Conservation (phyloP, 2,888 invertebrate species). For the Drosophila macrospina region DNA sequence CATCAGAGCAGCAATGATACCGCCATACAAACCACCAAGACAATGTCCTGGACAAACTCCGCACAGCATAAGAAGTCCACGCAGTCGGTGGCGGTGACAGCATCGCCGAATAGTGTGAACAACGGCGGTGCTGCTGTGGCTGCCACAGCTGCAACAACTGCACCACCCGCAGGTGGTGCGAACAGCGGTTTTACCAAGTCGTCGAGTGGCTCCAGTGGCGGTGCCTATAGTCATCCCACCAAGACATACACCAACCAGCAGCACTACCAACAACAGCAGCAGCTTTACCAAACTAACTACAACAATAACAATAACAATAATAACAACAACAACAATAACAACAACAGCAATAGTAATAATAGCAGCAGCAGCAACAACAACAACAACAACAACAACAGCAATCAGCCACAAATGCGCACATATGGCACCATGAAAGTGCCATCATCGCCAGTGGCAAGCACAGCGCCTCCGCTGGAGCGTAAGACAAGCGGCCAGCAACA, state of each 20-base stretch:
- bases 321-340: conserved; percentile 19
- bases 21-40: conserved; percentile 77
- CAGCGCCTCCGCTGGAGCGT: conserved; percentile 86
- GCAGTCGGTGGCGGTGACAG: conserved; percentile 84
- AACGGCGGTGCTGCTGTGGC: conserved; percentile 76
- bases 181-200: conserved; percentile 36
- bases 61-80: conserved; percentile 86
- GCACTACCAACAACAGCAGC: conserved; percentile 82
- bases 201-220: conserved; percentile 21
- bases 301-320: conserved; percentile 12
- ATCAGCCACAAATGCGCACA: conserved; percentile 83
- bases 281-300: conserved; percentile 62
- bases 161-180: conserved; percentile 13
- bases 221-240: conserved; percentile 62
- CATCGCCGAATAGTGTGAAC: conserved; percentile 83
- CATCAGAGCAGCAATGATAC: conserved; percentile 69
- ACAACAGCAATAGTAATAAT: conserved; percentile 15
- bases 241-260: conserved; percentile 81
- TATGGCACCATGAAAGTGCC: conserved; percentile 84
- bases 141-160: conserved; percentile 22
- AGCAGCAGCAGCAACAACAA: conserved; percentile 35
- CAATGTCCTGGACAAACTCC: conserved; percentile 86
- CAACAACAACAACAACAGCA: conserved; percentile 67
- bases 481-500: conserved; percentile 79
- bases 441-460: conserved; percentile 85